Percentiles rank a stretch among this genome's conserved stretches.
phyloP scores from a whole-genome alignment of 2,113 vertebrate genomes.

The Ginglymostoma cirratum region DNA sequence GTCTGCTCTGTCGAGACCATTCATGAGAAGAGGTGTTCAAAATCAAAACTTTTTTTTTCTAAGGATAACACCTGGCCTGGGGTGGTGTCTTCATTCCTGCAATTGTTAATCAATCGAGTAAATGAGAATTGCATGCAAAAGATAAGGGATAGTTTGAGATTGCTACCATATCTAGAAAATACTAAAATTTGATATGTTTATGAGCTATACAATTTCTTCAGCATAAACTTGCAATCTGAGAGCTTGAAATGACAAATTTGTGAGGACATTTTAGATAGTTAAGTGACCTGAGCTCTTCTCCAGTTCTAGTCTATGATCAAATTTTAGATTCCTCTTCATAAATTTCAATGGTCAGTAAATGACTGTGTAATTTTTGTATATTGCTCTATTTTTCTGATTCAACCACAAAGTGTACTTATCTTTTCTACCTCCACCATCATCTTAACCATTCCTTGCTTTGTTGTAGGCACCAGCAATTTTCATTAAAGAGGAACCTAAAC shows the following conservation, averaged over 20 bases:
- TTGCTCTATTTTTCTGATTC: neutral
- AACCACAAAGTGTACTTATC: neutral
- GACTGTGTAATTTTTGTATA: neutral
- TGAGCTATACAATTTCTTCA: neutral
- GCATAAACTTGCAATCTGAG: neutral
- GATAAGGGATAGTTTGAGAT: neutral
- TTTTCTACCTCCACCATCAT: neutral
- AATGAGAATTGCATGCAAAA: neutral
- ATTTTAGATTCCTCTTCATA: neutral
- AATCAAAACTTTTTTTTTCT: no score
- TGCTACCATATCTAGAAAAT: neutral
- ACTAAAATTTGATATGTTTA: neutral
- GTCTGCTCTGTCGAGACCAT: no score
- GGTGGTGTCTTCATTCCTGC: no score
- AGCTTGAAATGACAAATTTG: neutral
- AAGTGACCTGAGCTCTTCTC: neutral
- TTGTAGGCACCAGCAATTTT: conserved; percentile 52
- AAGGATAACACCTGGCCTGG: no score
- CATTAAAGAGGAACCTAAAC: conserved; percentile 58
- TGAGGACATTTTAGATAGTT: neutral
- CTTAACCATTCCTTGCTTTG: conserved; percentile 38
- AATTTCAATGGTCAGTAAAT: neutral
- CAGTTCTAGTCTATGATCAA: neutral
- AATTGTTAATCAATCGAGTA: no score
- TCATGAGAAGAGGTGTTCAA: no score